These are phyloP conservation scores for Sycobia sp. DNA, from an alignment of 1,140 invertebrate species.

Conservation along the genomic window DNA sequence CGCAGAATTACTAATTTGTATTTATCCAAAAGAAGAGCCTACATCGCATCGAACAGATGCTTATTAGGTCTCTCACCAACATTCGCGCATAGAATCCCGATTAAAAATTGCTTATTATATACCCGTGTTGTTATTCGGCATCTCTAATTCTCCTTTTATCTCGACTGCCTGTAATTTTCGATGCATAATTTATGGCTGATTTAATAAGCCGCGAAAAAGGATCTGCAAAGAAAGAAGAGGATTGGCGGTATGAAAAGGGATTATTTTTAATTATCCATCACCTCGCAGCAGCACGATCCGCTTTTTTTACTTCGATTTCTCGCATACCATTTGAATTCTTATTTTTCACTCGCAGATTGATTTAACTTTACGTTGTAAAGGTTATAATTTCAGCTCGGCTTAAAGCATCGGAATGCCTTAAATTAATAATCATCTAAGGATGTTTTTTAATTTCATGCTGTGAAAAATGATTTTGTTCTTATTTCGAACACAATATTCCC, in stretches of 20 bases:
- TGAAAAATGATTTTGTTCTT: neutral
- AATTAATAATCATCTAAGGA: neutral
- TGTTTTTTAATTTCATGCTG: neutral
- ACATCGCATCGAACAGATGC: constrained; percentile 34
- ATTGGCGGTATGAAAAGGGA: constrained; percentile 55
- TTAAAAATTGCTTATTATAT: constrained; percentile 63
- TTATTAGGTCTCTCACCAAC: constrained; percentile 56
- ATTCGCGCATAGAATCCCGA: constrained; percentile 50
- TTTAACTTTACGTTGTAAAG: constrained; percentile 10
- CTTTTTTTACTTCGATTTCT: constrained; percentile 15
- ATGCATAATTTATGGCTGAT: constrained; percentile 63
- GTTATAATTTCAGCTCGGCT: constrained; percentile 2
- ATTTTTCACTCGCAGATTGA: constrained; percentile 20
- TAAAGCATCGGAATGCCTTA: neutral
- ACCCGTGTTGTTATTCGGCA: constrained; percentile 52
- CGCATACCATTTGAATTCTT: constrained; percentile 13
- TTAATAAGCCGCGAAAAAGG: constrained; percentile 62
- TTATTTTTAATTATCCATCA: constrained; percentile 62
- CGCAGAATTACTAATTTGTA: no score
- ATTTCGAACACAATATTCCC: no score
- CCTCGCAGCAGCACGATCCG: constrained; percentile 27
- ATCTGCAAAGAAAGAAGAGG: constrained; percentile 45
- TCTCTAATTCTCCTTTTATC: constrained; percentile 38
- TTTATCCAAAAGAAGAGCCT: neutral
- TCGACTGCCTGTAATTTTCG: constrained; percentile 57